A percentile compares a stretch with the other conserved stretches of the same genome.
Evolutionary conservation across 2,113 vertebrate genomes (phyloP).

Genomic region (Taxidea taxus): DNA sequence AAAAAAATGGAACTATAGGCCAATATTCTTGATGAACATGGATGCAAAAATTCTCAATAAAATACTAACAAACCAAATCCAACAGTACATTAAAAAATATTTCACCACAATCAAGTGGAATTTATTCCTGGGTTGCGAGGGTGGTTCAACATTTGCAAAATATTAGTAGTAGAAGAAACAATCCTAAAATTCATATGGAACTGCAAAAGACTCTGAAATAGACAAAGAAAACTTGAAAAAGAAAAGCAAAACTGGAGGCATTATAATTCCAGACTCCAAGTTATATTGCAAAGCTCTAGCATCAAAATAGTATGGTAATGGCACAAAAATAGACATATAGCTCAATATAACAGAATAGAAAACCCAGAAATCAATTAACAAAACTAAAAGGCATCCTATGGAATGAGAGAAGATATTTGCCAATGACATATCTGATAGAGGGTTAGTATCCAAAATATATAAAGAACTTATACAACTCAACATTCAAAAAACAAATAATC

Average conservation of each 20-base stretch:
- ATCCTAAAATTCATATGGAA: neutral
- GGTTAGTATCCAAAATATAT: neutral
- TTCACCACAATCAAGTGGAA: neutral
- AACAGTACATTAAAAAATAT: neutral
- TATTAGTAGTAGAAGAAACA: neutral
- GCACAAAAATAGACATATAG: neutral
- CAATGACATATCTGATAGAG: neutral
- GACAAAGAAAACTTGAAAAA: neutral
- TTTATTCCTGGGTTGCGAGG: neutral
- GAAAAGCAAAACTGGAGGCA: neutral
- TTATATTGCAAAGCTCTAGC: neutral
- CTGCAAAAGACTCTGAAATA: neutral
- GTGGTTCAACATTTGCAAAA: neutral
- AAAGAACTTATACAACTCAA: neutral
- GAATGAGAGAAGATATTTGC: neutral
- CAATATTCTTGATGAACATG: neutral
- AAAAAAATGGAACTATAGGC: neutral
- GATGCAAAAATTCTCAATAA: neutral
- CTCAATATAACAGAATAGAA: neutral
- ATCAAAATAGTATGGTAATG: neutral
- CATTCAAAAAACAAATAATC: neutral
- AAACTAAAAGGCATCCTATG: neutral
- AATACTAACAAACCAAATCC: neutral
- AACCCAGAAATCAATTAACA: neutral
- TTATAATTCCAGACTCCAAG: neutral